phyloP scores from a whole-genome alignment of 1,140 invertebrate species.

The Trachelipus rathkii region DNA sequence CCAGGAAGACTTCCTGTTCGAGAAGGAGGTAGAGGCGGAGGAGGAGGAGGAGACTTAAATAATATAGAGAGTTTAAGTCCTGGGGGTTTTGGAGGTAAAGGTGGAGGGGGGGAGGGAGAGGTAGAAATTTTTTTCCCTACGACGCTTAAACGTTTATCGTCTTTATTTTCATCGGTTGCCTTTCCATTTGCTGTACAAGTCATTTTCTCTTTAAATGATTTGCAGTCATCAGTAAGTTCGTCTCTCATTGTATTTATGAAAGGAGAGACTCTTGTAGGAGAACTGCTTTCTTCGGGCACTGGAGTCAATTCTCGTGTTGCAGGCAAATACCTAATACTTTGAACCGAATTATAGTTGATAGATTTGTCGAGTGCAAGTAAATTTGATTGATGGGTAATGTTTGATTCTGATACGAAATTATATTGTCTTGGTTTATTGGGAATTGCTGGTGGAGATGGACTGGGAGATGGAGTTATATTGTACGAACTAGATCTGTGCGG shows the following conservation, averaged over 20 bases:
- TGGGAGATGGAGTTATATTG: constrained; percentile 35
- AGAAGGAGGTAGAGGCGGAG: constrained; percentile 25
- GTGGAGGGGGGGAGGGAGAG: constrained; percentile 23
- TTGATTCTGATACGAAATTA: not conserved
- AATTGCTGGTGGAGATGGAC: constrained; percentile 25
- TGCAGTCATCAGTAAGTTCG: not conserved
- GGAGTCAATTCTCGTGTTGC: constrained; percentile 38
- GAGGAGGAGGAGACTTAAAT: not conserved
- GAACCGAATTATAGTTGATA: no score
- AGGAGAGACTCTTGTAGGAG: constrained; percentile 24
- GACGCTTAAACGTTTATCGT: not conserved
- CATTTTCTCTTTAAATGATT: not conserved
- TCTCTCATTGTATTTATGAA: constrained; percentile 28
- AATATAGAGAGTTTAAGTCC: constrained; percentile 20
- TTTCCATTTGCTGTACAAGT: not conserved
- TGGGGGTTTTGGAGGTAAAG: constrained; percentile 28
- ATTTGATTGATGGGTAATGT: not conserved
- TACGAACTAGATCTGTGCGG: constrained; percentile 40
- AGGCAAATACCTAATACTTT: constrained; percentile 17
- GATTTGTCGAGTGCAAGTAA: not conserved
- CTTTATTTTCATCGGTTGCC: constrained; percentile 8
- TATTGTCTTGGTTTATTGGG: constrained; percentile 4
- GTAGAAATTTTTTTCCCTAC: not conserved
- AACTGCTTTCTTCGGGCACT: constrained; percentile 38
- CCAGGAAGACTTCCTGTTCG: not conserved